These are phyloP conservation scores for Myopa testacea DNA, from an alignment of 2,888 invertebrate genomes.

Conservation along the genomic window DNA sequence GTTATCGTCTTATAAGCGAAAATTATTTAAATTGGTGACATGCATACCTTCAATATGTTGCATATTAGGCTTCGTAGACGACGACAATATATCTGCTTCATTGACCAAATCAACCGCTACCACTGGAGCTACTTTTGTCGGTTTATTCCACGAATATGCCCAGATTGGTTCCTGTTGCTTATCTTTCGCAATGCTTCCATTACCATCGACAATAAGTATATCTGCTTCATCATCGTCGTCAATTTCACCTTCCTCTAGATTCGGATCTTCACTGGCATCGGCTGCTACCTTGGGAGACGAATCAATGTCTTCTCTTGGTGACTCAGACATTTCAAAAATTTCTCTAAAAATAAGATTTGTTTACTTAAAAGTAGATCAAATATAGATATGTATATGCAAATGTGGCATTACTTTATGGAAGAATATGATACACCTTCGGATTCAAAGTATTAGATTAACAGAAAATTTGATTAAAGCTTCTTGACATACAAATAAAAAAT, in stretches of 20 bases:
- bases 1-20: not conserved
- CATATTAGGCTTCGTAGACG: slow-evolving; percentile 67
- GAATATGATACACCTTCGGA: no score
- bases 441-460: no score
- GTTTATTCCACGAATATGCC: slow-evolving; percentile 45
- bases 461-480: no score
- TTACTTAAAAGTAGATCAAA: not conserved
- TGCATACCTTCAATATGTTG: slow-evolving; percentile 69
- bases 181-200: slow-evolving; percentile 16
- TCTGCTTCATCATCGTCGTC: slow-evolving; percentile 70
- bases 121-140: slow-evolving; percentile 27
- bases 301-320: not conserved
- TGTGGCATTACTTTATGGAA: no score
- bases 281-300: slow-evolving; percentile 21
- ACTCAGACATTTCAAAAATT: slow-evolving; percentile 2
- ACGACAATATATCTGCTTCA: slow-evolving; percentile 27
- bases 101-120: not conserved
- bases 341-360: not conserved
- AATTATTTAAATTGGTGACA: not conserved
- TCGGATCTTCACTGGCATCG: slow-evolving; percentile 67
- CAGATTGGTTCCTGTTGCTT: not conserved
- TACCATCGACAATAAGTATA: slow-evolving; percentile 21
- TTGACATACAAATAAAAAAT: no score
- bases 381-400: not conserved
- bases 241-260: slow-evolving; percentile 90